Conservation (phyloP, 2,113 vertebrate genomes). For the Chionodraco myersi region DNA sequence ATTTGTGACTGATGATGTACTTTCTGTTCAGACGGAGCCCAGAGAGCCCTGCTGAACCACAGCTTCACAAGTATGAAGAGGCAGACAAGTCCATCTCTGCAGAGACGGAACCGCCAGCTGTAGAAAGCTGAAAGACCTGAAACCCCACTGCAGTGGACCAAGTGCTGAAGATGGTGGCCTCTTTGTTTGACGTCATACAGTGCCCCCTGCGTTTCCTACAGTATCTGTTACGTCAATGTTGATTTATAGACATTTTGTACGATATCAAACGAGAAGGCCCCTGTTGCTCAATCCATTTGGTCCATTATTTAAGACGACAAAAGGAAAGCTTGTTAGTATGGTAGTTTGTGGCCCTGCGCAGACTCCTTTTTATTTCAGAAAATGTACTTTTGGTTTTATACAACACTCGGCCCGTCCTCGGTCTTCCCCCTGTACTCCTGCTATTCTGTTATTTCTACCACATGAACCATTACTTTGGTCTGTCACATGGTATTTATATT, state of each 20-base stretch:
- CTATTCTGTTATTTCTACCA: conserved; percentile 58
- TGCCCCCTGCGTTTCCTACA: conserved; percentile 42
- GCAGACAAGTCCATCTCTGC: conserved; percentile 64
- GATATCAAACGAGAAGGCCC: conserved; percentile 56
- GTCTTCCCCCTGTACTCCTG: conserved; percentile 26
- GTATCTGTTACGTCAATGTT: conserved; percentile 56
- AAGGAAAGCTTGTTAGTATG: conserved; percentile 59
- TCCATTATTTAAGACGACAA: conserved; percentile 56
- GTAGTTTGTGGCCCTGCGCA: conserved; percentile 51
- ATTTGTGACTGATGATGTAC: background rate
- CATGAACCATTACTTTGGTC: conserved; percentile 64
- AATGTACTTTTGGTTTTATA: conserved; percentile 72
- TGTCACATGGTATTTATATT: conserved; percentile 68
- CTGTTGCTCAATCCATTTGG: conserved; percentile 31
- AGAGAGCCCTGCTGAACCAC: conserved; percentile 70
- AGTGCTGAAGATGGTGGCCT: conserved; percentile 72
- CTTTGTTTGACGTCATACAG: conserved; percentile 49
- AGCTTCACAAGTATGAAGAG: conserved; percentile 65
- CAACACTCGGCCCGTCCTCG: conserved; percentile 50
- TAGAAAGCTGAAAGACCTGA: conserved; percentile 78
- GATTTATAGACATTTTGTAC: conserved; percentile 71
- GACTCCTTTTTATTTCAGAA: conserved; percentile 43
- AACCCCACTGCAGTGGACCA: conserved; percentile 62
- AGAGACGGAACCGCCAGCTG: conserved; percentile 67
- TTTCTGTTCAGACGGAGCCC: conserved; percentile 65